Base-by-base conservation (phyloP, 92 coral and sea anemone species). In the Palythoa grandiflora region DNA sequence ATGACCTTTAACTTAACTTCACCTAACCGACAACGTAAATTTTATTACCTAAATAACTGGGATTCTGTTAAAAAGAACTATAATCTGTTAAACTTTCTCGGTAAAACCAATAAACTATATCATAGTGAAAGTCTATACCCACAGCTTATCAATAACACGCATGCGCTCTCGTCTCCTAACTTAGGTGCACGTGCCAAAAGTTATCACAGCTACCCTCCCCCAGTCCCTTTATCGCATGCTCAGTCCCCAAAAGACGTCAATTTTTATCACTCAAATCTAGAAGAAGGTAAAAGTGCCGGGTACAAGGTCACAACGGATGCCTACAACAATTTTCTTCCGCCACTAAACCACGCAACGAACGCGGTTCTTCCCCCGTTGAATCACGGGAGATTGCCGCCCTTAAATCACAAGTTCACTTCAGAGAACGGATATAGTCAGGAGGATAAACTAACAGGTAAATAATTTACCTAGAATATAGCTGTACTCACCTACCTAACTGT, bases 251-350 rank as follows among this genome's bases (percentile, higher is more conserved):
- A 81, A 81, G 86, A 63, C 51, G 86, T 81, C 86, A 68, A 81
- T 68, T 81, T 81, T 40, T 81, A 81, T 81, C 86, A 81, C 76
- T 81, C 86, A 19, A 81, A 81, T 63, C 75, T 81, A 81, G 86
- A 74, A 63, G 86, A 81, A 81, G 60, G 86, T 68, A 75, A 51
- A 38, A 66, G 75, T 37, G 86, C 86, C 48, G 50, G 86, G 60
- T 81, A 81, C 40, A 71, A 81, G 28, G 86, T 81, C 20, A 81
- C 86, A 19, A 81, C 86, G 17, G 86, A 81, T 66, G 86, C 86
- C 19, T 81, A 81, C 74, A 81, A 81, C 63, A 81, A 66, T 17
- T 81, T 44, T 4, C 71, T 81, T 44, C 86, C 75, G 75, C 86
- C 86, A 35, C 86, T 81, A 3, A 81, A 81, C 73, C 86, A 81